Conservation (phyloP, 2,797 vertebrate species). For the Chiroxiphia lanceolata region DNA sequence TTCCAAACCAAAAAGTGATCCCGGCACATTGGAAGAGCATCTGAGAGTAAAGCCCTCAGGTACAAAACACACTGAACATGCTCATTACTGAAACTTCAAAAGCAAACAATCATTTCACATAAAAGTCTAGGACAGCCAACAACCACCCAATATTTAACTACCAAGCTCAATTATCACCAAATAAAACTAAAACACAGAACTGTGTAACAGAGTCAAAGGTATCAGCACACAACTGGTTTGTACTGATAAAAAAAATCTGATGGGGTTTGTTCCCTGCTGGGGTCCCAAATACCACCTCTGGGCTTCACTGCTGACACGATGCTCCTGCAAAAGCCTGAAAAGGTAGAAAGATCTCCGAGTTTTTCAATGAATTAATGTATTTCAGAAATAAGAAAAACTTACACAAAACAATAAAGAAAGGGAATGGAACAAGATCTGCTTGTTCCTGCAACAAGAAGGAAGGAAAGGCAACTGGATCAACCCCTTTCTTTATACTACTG, state of each 20-base stretch:
- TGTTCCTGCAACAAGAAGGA: not conserved
- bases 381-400: not conserved
- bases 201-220: not conserved
- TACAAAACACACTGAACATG: not conserved
- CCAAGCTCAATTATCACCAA: conserved; percentile 33
- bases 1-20: not conserved
- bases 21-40: not conserved
- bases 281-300: not conserved
- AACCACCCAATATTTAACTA: not conserved
- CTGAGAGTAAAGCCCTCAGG: not conserved
- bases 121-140: not conserved
- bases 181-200: conserved; percentile 11
- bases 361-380: not conserved
- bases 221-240: not conserved
- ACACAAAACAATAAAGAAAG: not conserved
- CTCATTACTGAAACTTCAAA: conserved; percentile 37
- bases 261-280: not conserved
- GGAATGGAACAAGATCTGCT: not conserved
- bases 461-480: not conserved
- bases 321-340: not conserved
- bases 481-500: not conserved
- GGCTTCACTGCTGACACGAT: not conserved
- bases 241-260: not conserved
- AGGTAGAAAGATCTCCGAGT: not conserved
- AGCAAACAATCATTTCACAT: conserved; percentile 9